A percentile compares a stretch with the other conserved stretches of the same genome.
Evolutionary conservation across 92 coral and sea anemone species (phyloP).

Genomic region (Epizoanthus stellaris): DNA sequence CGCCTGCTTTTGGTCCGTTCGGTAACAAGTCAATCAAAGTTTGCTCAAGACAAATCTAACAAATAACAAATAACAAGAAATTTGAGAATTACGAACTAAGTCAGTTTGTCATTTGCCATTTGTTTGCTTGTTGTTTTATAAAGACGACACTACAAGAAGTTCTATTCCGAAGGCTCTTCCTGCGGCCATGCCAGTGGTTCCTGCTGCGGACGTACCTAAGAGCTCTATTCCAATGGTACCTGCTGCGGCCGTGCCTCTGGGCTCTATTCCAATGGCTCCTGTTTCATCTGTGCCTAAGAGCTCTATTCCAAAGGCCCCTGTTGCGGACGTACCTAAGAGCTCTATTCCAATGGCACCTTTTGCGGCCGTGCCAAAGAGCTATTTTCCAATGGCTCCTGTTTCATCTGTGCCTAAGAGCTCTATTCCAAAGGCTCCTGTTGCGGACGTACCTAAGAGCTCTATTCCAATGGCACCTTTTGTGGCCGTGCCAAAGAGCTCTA

Average conservation of each 20-base stretch:
- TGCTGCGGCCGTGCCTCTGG: conserved; percentile 1
- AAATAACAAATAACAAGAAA: conserved; percentile 7
- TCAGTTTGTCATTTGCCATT: conserved; percentile 1
- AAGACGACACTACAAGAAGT: conserved; percentile 38
- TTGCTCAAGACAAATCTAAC: conserved; percentile 25
- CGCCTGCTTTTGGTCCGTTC: background rate
- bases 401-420: conserved; percentile 2
- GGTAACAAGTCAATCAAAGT: conserved; percentile 14
- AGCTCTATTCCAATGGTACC: background rate
- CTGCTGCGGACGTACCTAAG: background rate
- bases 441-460: conserved; percentile 15
- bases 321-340: conserved; percentile 3
- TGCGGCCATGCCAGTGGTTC: background rate
- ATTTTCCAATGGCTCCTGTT: background rate
- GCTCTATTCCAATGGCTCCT: conserved; percentile 19
- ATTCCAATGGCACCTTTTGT: background rate
- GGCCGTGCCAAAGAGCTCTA: background rate
- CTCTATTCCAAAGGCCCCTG: background rate
- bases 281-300: background rate
- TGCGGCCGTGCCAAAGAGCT: background rate
- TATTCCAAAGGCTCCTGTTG: background rate
- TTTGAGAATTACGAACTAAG: background rate
- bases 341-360: background rate
- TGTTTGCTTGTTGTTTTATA: background rate
- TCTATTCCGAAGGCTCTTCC: conserved; percentile 15